Evolutionary conservation across 2,888 invertebrate species (phyloP), one percentile per base, ranked within the genome.

Genomic region (Rotaria socialis): DNA sequence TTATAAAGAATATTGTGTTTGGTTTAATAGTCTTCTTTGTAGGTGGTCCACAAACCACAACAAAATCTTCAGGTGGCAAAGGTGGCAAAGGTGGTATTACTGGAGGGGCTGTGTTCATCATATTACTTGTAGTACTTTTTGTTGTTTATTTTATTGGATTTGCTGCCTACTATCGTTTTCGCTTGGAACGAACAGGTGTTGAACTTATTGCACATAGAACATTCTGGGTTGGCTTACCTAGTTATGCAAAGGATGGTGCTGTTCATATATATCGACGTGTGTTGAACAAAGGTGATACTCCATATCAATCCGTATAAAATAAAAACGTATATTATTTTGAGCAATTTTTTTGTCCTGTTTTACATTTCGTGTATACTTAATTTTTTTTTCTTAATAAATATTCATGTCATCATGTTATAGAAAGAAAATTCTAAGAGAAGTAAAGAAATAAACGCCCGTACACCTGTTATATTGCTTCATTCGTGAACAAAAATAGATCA

Each of bases 101-200:
- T 16, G 67, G 67, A 27, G 67, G 67, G 1, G 67, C 67, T 35
- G 67, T n/a, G 8, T 67, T 67, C 35, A 35, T 67, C n/a, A 67
- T 67, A 10, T 35, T 67, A 35, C 27, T 67, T 27, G 0, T 35
- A 6, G 67, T 67, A 2, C 67, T 67, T 35, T 14, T 27, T 14
- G 16, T 67, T 67, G 67, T 67, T 67, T 67, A 67, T 67, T 67
- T 67, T n/a, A 35, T 35, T 67, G 67, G 67, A 4, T 67, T 67
- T 67, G 67, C 67, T 35, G 27, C 24, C 27, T 67, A 5, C 16
- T 11, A 27, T 67, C 67, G 35, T 67, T 67, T 67, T 5, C 67
- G 35, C 35, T 14, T 35, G 16, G 14, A 67, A 67, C 7, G 4
- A 67, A 16, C 67, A 3, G 67, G 67, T 67, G 35, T n/a, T 5